Conservation (phyloP, 2,113 vertebrate species). For the Haplotaxodon microlepis region DNA sequence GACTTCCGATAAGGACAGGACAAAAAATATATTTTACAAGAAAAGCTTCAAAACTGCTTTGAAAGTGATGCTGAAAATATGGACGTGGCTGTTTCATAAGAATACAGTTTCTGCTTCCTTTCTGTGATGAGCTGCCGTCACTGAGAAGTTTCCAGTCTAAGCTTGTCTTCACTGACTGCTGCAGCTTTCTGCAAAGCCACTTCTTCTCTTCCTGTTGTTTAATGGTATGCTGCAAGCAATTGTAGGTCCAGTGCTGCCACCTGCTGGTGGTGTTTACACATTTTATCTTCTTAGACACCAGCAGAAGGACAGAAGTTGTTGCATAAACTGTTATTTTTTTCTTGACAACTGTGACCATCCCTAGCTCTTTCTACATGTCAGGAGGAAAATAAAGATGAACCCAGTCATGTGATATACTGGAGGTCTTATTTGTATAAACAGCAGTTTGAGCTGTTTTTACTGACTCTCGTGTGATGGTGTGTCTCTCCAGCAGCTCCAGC, state of each 20-base stretch:
- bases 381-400: not conserved
- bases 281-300: not conserved
- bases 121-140: not conserved
- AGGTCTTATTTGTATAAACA: not conserved
- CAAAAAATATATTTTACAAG: not conserved
- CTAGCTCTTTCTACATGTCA: not conserved
- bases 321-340: not conserved
- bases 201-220: not conserved
- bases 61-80: not conserved
- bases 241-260: not conserved
- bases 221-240: not conserved
- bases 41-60: not conserved
- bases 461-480: not conserved
- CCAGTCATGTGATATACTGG: not conserved
- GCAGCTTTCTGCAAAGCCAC: not conserved
- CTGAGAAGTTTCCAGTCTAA: not conserved
- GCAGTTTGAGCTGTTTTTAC: not conserved
- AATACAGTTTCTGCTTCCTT: not conserved
- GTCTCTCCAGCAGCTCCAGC: slow-evolving; percentile 75
- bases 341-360: not conserved
- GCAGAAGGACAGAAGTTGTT: not conserved
- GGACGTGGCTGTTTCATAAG: not conserved
- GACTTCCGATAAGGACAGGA: not conserved
- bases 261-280: not conserved
- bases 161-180: not conserved